Evolutionary conservation across 1,140 invertebrate species (phyloP).

Genomic region (Leptinotarsa lineolata): DNA sequence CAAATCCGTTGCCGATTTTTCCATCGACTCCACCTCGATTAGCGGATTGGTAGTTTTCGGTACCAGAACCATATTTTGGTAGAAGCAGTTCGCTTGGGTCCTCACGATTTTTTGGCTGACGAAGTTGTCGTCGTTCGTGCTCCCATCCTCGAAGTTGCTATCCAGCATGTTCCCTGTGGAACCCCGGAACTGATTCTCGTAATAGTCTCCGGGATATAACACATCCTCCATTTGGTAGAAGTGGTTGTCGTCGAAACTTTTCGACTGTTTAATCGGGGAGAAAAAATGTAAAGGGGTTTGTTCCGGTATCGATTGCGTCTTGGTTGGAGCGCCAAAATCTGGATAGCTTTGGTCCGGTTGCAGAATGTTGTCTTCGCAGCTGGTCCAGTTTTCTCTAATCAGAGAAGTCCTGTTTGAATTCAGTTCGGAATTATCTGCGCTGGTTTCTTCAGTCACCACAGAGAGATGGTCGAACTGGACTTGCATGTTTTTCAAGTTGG

Average conservation of each 20-base stretch:
- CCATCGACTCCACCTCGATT: constrained; percentile 29
- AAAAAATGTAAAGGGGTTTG: constrained; percentile 57
- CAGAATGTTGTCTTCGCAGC: constrained; percentile 48
- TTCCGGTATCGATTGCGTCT: constrained; percentile 37
- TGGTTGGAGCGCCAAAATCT: constrained; percentile 20
- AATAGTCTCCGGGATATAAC: constrained; percentile 14
- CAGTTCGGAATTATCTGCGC: constrained; percentile 60
- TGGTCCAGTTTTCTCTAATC: constrained; percentile 46
- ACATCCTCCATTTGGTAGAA: constrained; percentile 30
- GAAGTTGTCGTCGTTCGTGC: constrained; percentile 17
- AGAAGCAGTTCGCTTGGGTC: constrained; percentile 42
- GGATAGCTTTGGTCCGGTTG: constrained; percentile 54
- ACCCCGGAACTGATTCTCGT: neutral
- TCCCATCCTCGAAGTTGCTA: neutral
- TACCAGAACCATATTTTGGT: constrained; percentile 47
- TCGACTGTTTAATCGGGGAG: constrained; percentile 53
- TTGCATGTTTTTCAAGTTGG: constrained; percentile 55
- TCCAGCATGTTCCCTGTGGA: constrained; percentile 1
- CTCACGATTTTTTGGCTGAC: constrained; percentile 39
- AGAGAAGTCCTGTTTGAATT: constrained; percentile 40
- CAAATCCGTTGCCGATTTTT: constrained; percentile 48
- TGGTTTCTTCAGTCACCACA: constrained; percentile 73
- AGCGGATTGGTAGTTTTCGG: constrained; percentile 31
- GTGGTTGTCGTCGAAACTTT: constrained; percentile 42
- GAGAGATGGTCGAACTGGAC: constrained; percentile 75